Evolutionary conservation across 2,113 vertebrate species (phyloP), one percentile per base, ranked within the genome.

Genomic region (Lophius piscatorius): DNA sequence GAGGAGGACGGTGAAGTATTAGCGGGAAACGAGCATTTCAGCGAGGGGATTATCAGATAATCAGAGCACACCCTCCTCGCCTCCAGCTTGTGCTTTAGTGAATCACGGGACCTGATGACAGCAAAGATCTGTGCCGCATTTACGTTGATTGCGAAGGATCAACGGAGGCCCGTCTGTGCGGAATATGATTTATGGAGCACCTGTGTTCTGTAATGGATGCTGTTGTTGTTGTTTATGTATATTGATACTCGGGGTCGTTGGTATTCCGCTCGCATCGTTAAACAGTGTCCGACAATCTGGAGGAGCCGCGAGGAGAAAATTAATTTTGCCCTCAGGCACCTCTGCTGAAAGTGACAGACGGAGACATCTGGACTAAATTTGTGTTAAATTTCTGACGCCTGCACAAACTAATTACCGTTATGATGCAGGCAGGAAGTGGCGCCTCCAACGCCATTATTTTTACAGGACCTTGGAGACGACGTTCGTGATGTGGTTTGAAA

Each of bases 31-130:
- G n/a, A n/a, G n/a, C n/a, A n/a, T n/a, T n/a, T n/a, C n/a, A n/a
- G n/a, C n/a, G n/a, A n/a, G n/a, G 52, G 61, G 57, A 63, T 83
- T 63, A 76, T 29, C 21, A 31, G 45, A 72, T 70, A 51, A 78
- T 65, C 39, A 46, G 42, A 9, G 9, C 48, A 28, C 17, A 62
- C 65, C 18, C 44, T 17, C 20, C 24, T 24, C 18, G 50, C 34
- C 57, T 54, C 39, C 52, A 35, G 67, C 44, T 31, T 18, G 29
- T 54, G 49, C 10, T 45, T 65, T 50, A 24, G 44, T 57, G 52
- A 41, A 59, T 56, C 23, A 51, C 17, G 10, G 23, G 4, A 1
- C 9, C 38, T 26, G 17, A 24, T 16, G 39, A 45, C 48, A 42
- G 38, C 7, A 50, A 49, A 28, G 47, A 56, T 23, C 41, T 33